Base-by-base conservation (phyloP, 2,888 invertebrate genomes). In the Amiota mariae region DNA sequence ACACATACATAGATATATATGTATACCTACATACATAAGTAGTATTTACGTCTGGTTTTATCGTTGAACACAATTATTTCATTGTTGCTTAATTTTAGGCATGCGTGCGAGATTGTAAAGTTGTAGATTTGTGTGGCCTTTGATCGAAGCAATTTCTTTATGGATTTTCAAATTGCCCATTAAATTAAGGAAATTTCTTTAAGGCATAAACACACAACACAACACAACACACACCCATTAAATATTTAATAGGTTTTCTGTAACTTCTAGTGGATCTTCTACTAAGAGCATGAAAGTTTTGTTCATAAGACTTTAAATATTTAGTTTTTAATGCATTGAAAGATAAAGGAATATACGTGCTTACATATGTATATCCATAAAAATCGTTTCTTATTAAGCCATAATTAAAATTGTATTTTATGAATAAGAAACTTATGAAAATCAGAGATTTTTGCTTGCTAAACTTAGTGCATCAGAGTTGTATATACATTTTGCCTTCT, bases 131-230 rank as follows among this genome's bases (percentile, higher is more conserved):
- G 72, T 75, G 67, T 77, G 73, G 75, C 75, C 75, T 72, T 77
- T 75, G 72, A 72, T 71, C 68, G 61, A 68, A 59, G 71, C 74
- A 67, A 75, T 75, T 83, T 71, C 75, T 80, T 78, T 82, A 71
- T 77, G 72, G 75, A 80, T 79, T 77, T 76, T 73, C 77, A 79
- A 84, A 82, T 82, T 75, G 82, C 78, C 82, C 74, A 84, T 84
- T 81, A 84, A 82, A 77, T 76, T 73, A 24, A 70, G 72, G 57
- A 63, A 73, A 73, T 72, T 71, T 59, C 67, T 63, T 66, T 24
- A 51, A 48, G 54, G 12, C 68, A 13, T 3, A 68, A 15, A 18
- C 61, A 63, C 61, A 36, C 36, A 63, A 18, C 2, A 11, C 15
- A 47, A 48, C 66, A n/a, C 24, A 24, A 66, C 10, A 66, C 3